These are phyloP conservation scores for Hipposideros larvatus DNA, from an alignment of 2,797 vertebrate species.

Conservation along the genomic window DNA sequence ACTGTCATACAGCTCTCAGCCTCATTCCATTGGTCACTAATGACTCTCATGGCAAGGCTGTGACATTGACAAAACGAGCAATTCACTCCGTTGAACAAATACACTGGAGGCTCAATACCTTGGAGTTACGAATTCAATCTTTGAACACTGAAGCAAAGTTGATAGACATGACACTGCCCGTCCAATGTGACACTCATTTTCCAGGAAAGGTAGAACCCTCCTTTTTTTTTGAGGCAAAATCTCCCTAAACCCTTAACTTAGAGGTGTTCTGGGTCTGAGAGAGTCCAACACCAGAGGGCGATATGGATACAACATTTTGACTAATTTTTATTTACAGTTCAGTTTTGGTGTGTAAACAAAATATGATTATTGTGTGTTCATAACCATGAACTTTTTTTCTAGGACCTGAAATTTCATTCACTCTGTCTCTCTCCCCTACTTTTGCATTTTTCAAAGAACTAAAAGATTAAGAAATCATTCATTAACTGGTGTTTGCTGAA, in stretches of 20 bases:
- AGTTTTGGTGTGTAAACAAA: conserved; percentile 30
- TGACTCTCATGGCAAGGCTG: not conserved
- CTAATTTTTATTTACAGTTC: conserved; percentile 51
- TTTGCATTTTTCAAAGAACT: conserved; percentile 15
- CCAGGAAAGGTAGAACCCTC: not conserved
- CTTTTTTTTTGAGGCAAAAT: not conserved
- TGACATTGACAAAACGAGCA: not conserved
- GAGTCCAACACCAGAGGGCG: conserved; percentile 75
- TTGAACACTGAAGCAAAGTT: not conserved
- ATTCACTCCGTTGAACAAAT: not conserved
- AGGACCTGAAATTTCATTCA: not conserved
- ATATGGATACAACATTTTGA: conserved; percentile 69
- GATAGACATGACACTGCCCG: not conserved
- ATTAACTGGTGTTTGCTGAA: conserved; percentile 56
- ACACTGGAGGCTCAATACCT: not conserved
- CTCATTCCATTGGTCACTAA: not conserved
- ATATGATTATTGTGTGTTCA: not conserved
- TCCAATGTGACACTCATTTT: fast-evolving
- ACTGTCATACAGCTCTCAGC: not conserved
- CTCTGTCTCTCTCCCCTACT: not conserved
- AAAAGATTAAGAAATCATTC: not conserved
- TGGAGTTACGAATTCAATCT: not conserved
- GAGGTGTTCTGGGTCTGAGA: not conserved
- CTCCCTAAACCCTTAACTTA: not conserved
- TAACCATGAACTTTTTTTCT: not conserved